Evolutionary conservation across 2,797 vertebrate genomes (phyloP).

Genomic region (Spinibarbus caldwelli): DNA sequence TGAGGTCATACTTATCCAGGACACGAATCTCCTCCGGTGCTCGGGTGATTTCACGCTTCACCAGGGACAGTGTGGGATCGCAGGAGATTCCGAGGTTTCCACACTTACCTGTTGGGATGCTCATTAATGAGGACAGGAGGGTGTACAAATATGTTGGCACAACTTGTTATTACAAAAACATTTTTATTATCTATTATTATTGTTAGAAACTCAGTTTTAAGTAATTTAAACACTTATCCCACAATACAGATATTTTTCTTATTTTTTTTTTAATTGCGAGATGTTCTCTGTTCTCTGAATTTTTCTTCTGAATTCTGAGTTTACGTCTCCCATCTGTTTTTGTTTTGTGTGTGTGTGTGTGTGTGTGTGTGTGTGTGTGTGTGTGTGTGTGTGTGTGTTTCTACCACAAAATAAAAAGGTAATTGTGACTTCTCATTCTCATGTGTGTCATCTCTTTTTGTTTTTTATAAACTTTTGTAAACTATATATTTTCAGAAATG

Average conservation of each 20-base stretch:
- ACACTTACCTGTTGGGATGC: background rate
- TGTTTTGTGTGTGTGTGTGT: too few species aligned
- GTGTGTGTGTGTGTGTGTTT: background rate
- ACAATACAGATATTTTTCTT: too few species aligned
- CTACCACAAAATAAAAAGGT: background rate
- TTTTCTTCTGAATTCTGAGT: background rate
- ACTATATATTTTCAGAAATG: background rate
- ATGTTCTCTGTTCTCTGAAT: too few species aligned
- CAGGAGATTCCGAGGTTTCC: background rate
- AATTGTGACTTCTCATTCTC: background rate
- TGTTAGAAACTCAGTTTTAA: background rate
- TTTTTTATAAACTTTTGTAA: background rate
- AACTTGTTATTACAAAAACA: background rate
- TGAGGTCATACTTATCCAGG: conserved; percentile 34
- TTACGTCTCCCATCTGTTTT: background rate
- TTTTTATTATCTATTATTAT: background rate
- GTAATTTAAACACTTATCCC: too few species aligned
- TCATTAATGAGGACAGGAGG: background rate
- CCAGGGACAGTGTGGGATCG: background rate
- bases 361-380: too few species aligned
- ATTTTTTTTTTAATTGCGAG: too few species aligned
- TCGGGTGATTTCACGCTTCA: background rate
- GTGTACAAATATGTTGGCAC: background rate
- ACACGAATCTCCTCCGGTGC: conserved; percentile 17
- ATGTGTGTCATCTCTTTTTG: background rate